Base-by-base conservation (phyloP, 1,140 invertebrate species). In the Atta cephalotes region DNA sequence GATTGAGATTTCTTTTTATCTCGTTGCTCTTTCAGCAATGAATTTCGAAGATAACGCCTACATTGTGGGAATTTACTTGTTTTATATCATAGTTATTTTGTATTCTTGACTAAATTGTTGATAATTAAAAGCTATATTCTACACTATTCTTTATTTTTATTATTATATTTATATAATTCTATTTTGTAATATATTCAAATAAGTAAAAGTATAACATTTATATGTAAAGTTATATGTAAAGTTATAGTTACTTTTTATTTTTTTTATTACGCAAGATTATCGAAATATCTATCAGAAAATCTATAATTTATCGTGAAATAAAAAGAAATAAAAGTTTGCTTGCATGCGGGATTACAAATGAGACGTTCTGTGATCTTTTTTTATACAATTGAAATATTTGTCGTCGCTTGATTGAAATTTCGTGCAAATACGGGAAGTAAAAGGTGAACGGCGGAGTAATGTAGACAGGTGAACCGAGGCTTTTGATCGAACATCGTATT, bases 401-500 rank as follows among this genome's bases (percentile, higher is more conserved):
- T 14, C 31, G 53, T 31, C 9, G 56, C 7, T 53, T n/a, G 53
- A 72, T 82, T 62, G 39, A 71, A 81, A 56, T 71, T 56, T 81
- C 6, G 39, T n/a, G 21, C 56, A 72, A 39, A 39, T 39, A 39
- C 0, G 35, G 35, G 7, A n/a, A 28, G 63, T 16, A 76, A 66
- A 81, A 58, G 76, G 45, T 35, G 35, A 63, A 56, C 12, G 62
- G 18, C 21, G 49, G n/a, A 63, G 2, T 4, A 51, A 60, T 21
- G 35, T 12, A 10, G 14, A 21, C 39, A 62, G 45, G 16, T 68
- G 70, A 49, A 49, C 12, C 35, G 53, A 60, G 39, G 53, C 53
- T 86, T 81, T 86, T 68, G 49, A 80, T 80, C 51, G 76, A 35
- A 68, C 62, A 78, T 68, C 45, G 25, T 81, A 35, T 70, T 68